phyloP scores from a whole-genome alignment of 2,113 vertebrate genomes.

The Gila orcuttii region DNA sequence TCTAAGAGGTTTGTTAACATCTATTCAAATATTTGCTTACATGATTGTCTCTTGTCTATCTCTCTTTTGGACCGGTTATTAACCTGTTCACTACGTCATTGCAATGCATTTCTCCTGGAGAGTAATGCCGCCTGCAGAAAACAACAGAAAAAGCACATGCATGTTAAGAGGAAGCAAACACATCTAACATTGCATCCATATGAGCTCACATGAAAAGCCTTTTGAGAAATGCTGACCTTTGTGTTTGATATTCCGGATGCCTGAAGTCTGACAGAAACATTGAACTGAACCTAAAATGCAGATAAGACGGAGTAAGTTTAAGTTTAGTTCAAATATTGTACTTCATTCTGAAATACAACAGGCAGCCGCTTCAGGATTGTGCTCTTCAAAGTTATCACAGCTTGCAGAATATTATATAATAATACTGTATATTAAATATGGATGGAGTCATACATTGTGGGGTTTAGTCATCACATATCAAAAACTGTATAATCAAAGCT shows the following conservation, averaged over 20 bases:
- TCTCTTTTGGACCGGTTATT: not conserved
- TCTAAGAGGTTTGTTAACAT: not conserved
- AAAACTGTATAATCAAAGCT: not conserved
- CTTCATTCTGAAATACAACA: not conserved
- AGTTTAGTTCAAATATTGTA: not conserved
- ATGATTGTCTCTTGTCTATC: not conserved
- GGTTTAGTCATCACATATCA: not conserved
- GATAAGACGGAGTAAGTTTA: not conserved
- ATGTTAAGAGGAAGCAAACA: not conserved
- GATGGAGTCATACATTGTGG: not conserved
- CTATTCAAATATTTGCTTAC: not conserved
- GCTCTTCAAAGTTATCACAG: not conserved
- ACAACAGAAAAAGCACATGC: not conserved
- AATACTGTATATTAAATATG: not conserved
- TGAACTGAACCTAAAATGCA: slow-evolving; percentile 7
- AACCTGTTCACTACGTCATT: slow-evolving; percentile 8
- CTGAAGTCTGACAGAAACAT: slow-evolving; percentile 30
- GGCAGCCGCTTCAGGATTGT: not conserved
- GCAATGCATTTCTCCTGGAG: slow-evolving; percentile 20
- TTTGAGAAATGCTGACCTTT: slow-evolving; percentile 8
- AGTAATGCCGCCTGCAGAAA: not conserved
- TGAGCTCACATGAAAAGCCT: not conserved
- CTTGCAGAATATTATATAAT: not conserved
- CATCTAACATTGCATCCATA: not conserved
- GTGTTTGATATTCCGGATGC: slow-evolving; percentile 13